Base-by-base conservation (phyloP, 2,113 vertebrate genomes). In the Grammatotria lemairii region DNA sequence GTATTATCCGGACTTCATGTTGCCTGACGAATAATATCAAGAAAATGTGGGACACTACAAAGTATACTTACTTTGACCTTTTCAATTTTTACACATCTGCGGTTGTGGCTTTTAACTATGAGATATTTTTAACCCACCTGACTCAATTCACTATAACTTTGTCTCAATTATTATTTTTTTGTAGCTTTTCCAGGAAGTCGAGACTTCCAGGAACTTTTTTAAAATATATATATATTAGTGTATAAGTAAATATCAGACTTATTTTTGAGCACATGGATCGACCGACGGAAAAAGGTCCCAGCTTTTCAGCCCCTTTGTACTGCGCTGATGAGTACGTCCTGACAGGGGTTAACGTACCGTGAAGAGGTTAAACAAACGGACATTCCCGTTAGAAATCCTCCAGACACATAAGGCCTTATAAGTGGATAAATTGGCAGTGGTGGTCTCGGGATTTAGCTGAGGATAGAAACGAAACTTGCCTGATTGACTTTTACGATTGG, bases 361-460 rank as follows among this genome's bases (percentile, higher is more conserved):
- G 90, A 97, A 97, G 96, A 97, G 98, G 98, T 98, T 98, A 98
- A 98, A 97, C 96, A 98, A 98, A 98, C 96, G 95, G 96, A 96
- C 96, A 93, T 95, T 93, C 90, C 91, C 92, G 68, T 87, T 91
- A 91, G 90, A 93, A 95, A 90, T 91, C 88, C 88, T 93, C 85
- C 93, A 83, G 87, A 92, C 94, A 92, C 93, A 92, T 87, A 88
- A 83, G 88, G 93, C 85, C 87, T 81, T 55, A 83, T 68, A 89
- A 83, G 86, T 63, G 57, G 51, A 91, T 26, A 53, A 82, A 28
- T 4, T 70, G 82, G 51, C 85, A 65, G 85, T 10, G 84, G 86
- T 84, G 80, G 63, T 86, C 54, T 83, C 21, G 3, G 75, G 33
- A 68, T 86, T 82, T 53, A 60, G 47, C 33, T 38, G 14, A 51